Conservation (phyloP, 2,797 vertebrate species). For the Oreochromis grahami region DNA sequence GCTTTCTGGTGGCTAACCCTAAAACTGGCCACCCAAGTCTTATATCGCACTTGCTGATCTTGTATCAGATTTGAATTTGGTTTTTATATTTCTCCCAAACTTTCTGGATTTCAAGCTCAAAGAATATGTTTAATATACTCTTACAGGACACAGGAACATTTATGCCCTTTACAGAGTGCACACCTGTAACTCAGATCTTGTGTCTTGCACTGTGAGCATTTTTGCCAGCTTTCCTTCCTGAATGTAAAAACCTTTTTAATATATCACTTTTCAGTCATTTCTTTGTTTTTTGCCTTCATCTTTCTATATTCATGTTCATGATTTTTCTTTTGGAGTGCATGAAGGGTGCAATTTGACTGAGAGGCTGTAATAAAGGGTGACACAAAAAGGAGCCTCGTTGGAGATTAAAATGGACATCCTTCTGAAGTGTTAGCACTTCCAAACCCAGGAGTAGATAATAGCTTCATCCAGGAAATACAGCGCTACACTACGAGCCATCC, state of each 20-base stretch:
- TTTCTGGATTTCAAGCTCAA: background rate
- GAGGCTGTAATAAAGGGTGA: background rate
- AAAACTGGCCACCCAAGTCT: background rate
- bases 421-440: background rate
- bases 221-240: background rate
- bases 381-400: background rate
- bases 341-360: background rate
- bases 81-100: rapidly evolving
- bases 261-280: background rate
- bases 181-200: background rate
- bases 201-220: background rate
- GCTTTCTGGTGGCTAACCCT: background rate
- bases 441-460: background rate
- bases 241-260: background rate
- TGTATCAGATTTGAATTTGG: background rate
- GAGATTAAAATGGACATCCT: background rate
- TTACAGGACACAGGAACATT: background rate
- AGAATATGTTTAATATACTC: background rate
- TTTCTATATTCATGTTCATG: background rate
- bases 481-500: background rate
- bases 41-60: background rate
- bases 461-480: background rate
- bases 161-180: background rate
- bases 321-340: background rate
- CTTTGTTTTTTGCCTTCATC: background rate